Evolutionary conservation across 2,113 vertebrate genomes (phyloP).

Genomic region (Glaucomys volans): DNA sequence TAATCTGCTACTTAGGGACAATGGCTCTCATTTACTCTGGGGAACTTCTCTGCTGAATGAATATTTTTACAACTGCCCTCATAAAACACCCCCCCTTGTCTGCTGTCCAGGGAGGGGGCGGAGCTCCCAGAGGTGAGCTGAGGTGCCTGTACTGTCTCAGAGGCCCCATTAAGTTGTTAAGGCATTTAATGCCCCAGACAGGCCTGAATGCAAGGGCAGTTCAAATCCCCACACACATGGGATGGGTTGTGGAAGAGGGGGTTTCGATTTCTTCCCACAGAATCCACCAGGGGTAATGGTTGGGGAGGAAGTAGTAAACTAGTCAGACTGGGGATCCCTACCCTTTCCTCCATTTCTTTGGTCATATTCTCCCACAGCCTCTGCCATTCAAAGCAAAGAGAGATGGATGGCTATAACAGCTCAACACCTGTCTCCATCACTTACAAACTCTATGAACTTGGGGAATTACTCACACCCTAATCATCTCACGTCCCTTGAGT

Average conservation of each 20-base stretch:
- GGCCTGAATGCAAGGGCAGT: conserved; percentile 85
- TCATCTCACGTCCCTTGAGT: neutral
- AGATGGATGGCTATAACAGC: neutral
- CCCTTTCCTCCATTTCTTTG: neutral
- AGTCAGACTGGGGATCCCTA: neutral
- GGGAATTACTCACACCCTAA: conserved; percentile 3
- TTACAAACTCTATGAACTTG: neutral
- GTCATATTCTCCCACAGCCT: neutral
- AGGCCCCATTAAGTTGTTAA: conserved; percentile 86
- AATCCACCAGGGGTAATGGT: conserved; percentile 28
- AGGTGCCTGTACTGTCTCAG: conserved; percentile 19
- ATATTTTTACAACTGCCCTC: conserved; percentile 77
- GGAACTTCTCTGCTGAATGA: conserved; percentile 60
- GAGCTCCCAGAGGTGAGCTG: conserved; percentile 54
- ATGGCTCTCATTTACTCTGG: conserved; percentile 26
- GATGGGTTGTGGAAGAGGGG: conserved; percentile 52
- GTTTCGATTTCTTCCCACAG: conserved; percentile 37
- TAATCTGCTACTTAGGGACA: conserved; percentile 44
- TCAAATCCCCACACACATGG: conserved; percentile 85
- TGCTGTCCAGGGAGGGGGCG: conserved; percentile 25
- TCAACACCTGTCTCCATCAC: neutral
- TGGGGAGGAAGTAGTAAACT: conserved; percentile 14
- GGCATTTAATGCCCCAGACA: conserved; percentile 82
- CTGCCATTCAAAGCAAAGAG: neutral
- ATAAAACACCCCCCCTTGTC: conserved; percentile 41